A percentile compares a stretch with the other conserved stretches of the same genome.
phyloP scores from a whole-genome alignment of 2,113 vertebrate species.

The Eublepharis macularius region DNA sequence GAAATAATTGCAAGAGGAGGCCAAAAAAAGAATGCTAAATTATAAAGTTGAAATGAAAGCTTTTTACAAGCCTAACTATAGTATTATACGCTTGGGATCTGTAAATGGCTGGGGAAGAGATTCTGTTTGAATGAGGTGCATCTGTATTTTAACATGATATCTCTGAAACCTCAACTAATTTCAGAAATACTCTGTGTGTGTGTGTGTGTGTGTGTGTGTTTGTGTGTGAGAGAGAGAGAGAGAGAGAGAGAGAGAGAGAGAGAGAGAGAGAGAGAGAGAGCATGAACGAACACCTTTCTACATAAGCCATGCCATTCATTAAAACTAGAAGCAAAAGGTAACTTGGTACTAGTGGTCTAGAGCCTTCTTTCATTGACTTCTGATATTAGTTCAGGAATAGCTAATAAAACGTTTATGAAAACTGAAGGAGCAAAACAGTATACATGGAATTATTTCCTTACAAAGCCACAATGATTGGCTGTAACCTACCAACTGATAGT shows the following conservation, averaged over 20 bases:
- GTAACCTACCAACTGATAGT: not conserved
- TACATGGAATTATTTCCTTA: too few relatives aligned
- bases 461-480: not conserved
- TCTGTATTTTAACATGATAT: too few relatives aligned
- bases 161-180: too few relatives aligned
- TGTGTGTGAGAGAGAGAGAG: too few relatives aligned
- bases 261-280: slow-evolving; percentile 19
- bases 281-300: not conserved
- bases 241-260: too few relatives aligned
- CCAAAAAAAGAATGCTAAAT: slow-evolving; percentile 45
- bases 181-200: too few relatives aligned
- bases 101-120: slow-evolving; percentile 26
- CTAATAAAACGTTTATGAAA: too few relatives aligned
- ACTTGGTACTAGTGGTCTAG: not conserved
- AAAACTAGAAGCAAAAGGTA: not conserved
- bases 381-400: too few relatives aligned
- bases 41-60: not conserved
- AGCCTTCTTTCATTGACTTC: not conserved
- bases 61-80: not conserved
- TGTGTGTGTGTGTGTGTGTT: too few relatives aligned
- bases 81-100: slow-evolving; percentile 30
- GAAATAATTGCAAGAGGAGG: slow-evolving; percentile 53
- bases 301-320: not conserved
- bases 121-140: too few relatives aligned
- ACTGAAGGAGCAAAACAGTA: too few relatives aligned